Base-by-base conservation (phyloP, 35 echinoderm and acorn worm species). In the Hemicentrotus pulcherrimus region DNA sequence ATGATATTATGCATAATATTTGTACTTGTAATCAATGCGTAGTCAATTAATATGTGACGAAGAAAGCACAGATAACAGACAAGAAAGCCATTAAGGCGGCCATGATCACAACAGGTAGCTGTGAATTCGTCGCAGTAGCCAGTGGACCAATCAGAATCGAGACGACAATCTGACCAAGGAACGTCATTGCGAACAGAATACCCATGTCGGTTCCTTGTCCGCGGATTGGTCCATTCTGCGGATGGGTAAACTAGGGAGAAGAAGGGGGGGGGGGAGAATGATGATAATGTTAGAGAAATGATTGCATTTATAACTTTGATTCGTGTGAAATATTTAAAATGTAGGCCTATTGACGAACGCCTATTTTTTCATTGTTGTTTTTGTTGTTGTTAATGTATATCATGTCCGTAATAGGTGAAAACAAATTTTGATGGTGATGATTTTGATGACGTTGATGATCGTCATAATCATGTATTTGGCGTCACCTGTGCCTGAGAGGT, bases 191-290 rank as follows among this genome's bases (percentile, higher is more conserved):
- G 46, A 90, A 90, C 31, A 90, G 32, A 33, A 90, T 90, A 28
- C 32, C 88, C 88, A 90, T 90, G 32, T 90, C 88, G 46, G 88
- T 90, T 41, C 88, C 88, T 30, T 90, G 88, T 33, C 88, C 88
- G 30, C 88, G 88, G 88, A 90, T 28, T 47, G 46, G 46, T 45
- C 88, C 88, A 90, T 90, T 90, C 32, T 9, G 32, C 9, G 88
- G 88, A 13, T 90, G 88, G 31, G 88, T 90, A 24, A 45, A 90
- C 88, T 90, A 78, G n/a, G n/a, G 0, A 28, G 19, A 35, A 19
- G n/a, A 90, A 45, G 7, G 5, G 22, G 10, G 7, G 31, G 24
- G 30, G 85, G 32, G 4, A 90, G 45, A 90, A 35, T 35, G 0
- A 90, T 30, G 46, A 46, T 35, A 1, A 89, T 41, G 10, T 1